Conservation (phyloP, 2,888 invertebrate species). For the Drosophila paranaensis region DNA sequence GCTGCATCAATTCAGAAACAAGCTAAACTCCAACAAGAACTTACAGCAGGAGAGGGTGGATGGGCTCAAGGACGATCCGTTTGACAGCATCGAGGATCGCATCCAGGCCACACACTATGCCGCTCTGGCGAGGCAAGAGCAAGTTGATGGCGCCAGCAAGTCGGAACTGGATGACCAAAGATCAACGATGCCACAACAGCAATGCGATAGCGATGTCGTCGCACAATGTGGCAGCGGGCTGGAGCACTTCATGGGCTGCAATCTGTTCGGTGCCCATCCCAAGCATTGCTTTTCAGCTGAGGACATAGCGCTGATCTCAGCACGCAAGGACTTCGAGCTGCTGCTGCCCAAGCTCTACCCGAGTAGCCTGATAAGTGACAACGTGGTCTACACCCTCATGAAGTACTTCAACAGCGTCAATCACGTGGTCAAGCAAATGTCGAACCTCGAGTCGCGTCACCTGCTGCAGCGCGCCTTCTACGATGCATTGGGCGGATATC, state of each 20-base stretch:
- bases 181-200: not conserved
- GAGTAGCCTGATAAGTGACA: constrained; percentile 70
- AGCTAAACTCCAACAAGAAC: constrained; percentile 33
- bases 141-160: not conserved
- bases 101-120: constrained; percentile 38
- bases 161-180: not conserved
- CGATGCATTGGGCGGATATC: constrained; percentile 83
- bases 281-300: constrained; percentile 82
- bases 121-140: constrained; percentile 24
- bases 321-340: constrained; percentile 83
- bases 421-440: constrained; percentile 71
- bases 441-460: constrained; percentile 51
- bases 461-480: constrained; percentile 79
- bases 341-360: constrained; percentile 81
- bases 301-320: constrained; percentile 80
- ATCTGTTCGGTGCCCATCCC: constrained; percentile 75
- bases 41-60: not conserved
- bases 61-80: constrained; percentile 9
- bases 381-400: constrained; percentile 74
- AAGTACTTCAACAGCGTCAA: constrained; percentile 82
- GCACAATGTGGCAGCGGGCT: constrained; percentile 17
- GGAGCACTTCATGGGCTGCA: constrained; percentile 81
- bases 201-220: not conserved
- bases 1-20: constrained; percentile 56
- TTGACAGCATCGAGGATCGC: constrained; percentile 43